These are phyloP conservation scores for Phthorimaea operculella DNA, from an alignment of 1,140 invertebrate genomes.

Conservation along the genomic window DNA sequence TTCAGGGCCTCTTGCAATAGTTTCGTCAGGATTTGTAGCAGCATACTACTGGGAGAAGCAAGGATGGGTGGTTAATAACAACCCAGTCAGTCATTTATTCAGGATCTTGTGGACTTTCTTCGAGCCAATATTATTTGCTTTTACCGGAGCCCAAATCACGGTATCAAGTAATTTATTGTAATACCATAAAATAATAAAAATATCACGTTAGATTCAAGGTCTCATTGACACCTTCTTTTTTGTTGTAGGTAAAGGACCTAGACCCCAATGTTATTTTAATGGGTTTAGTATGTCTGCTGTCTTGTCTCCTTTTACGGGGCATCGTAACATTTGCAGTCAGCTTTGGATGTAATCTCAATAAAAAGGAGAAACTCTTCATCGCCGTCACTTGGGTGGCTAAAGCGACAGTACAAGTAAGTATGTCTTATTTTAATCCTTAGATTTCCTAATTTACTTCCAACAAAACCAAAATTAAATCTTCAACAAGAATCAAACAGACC, in stretches of 20 bases:
- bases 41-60: slow-evolving; percentile 79
- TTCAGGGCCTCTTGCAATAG: slow-evolving; percentile 80
- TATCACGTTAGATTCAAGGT: too few relatives aligned
- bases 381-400: slow-evolving; percentile 92
- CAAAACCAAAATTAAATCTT: too few relatives aligned
- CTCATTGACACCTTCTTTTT: too few relatives aligned
- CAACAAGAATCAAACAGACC: too few relatives aligned
- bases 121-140: slow-evolving; percentile 90
- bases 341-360: slow-evolving; percentile 81
- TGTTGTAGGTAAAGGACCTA: slow-evolving; percentile 70
- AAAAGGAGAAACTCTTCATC: slow-evolving; percentile 90
- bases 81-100: slow-evolving; percentile 86
- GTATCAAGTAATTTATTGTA: slow-evolving; percentile 36
- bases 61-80: slow-evolving; percentile 86
- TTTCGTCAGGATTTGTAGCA: slow-evolving; percentile 88
- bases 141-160: slow-evolving; percentile 90
- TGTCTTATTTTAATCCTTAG: background rate
- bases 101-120: slow-evolving; percentile 94
- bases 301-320: slow-evolving; percentile 72
- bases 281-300: slow-evolving; percentile 70
- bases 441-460: too few relatives aligned
- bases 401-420: slow-evolving; percentile 87
- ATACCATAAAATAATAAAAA: too few relatives aligned
- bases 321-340: slow-evolving; percentile 73
- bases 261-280: slow-evolving; percentile 73